Conservation (phyloP, 2,797 vertebrate genomes). For the Borostomias antarcticus region DNA sequence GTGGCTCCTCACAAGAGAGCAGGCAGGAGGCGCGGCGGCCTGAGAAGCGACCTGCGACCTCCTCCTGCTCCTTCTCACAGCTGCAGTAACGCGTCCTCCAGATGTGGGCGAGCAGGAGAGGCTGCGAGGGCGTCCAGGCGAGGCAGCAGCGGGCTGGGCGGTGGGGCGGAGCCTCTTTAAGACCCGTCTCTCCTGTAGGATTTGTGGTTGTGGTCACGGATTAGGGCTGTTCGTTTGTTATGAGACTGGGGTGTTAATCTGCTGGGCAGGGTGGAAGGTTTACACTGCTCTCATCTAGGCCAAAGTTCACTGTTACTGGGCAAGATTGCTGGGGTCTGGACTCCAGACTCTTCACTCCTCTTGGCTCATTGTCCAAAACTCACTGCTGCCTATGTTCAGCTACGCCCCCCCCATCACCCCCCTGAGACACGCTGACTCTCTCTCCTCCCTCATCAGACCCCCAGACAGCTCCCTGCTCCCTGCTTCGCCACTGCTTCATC, state of each 20-base stretch:
- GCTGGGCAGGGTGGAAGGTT: slow-evolving; percentile 39
- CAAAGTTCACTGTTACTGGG: slow-evolving; percentile 25
- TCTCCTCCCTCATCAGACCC: slow-evolving; percentile 67
- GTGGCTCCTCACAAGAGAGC: slow-evolving; percentile 52
- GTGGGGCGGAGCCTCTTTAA: slow-evolving; percentile 41
- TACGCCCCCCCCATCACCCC: slow-evolving; percentile 56
- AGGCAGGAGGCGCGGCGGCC: slow-evolving; percentile 72
- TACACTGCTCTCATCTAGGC: not conserved
- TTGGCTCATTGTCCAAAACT: slow-evolving; percentile 45
- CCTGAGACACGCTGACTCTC: slow-evolving; percentile 30
- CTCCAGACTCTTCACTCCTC: not conserved
- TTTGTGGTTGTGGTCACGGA: slow-evolving; percentile 52
- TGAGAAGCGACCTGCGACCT: slow-evolving; percentile 65
- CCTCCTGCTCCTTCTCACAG: too few relatives aligned
- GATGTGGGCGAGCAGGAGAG: slow-evolving; percentile 68
- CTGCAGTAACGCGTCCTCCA: slow-evolving; percentile 79
- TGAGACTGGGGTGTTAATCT: slow-evolving; percentile 62
- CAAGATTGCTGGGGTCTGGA: slow-evolving; percentile 60
- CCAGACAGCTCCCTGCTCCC: not conserved
- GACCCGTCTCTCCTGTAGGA: slow-evolving; percentile 55
- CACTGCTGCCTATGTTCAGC: slow-evolving; percentile 57
- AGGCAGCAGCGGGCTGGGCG: slow-evolving; percentile 31
- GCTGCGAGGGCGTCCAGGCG: slow-evolving; percentile 41
- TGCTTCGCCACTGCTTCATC: slow-evolving; percentile 73
- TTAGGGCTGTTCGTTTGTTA: slow-evolving; percentile 48